Conservation (phyloP, 2,888 invertebrate genomes). For the Dusona sp. region DNA sequence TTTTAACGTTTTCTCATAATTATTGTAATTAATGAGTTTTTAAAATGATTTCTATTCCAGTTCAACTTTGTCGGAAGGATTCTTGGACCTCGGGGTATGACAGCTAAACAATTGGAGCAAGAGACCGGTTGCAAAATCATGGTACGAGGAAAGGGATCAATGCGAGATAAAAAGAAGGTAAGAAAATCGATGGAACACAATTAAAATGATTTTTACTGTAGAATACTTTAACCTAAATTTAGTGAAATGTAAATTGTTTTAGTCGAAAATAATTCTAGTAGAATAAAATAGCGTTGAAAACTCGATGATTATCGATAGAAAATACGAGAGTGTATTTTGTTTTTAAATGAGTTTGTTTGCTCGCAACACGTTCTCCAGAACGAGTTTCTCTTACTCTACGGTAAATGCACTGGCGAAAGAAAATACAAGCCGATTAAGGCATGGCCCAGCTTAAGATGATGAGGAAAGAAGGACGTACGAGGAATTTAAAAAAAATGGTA, state of each 20-base stretch:
- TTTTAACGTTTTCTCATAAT: not conserved
- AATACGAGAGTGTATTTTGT: slow-evolving; percentile 7
- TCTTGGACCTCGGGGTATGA: slow-evolving; percentile 99
- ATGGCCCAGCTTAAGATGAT: slow-evolving; percentile 19
- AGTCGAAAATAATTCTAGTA: not conserved
- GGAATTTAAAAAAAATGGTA: not conserved
- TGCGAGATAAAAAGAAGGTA: slow-evolving; percentile 99
- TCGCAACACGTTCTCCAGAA: slow-evolving; percentile 18
- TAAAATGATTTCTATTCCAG: slow-evolving; percentile 88
- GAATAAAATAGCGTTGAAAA: not conserved
- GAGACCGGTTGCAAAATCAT: slow-evolving; percentile 99
- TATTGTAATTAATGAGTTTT: not conserved
- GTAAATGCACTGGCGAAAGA: slow-evolving; percentile 35
- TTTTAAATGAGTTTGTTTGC: not conserved
- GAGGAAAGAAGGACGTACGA: slow-evolving; percentile 24
- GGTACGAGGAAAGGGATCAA: slow-evolving; percentile 99
- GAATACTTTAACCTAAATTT: not conserved
- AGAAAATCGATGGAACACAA: slow-evolving; percentile 76
- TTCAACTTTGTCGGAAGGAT: slow-evolving; percentile 99
- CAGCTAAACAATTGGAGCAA: slow-evolving; percentile 99
- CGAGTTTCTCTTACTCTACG: slow-evolving; percentile 38
- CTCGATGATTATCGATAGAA: slow-evolving; percentile 13
- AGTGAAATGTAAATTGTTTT: not conserved
- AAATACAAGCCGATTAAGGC: slow-evolving; percentile 63
- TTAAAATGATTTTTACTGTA: not conserved